Percentiles rank a stretch among this genome's conserved stretches.
phyloP scores from a whole-genome alignment of 2,797 vertebrate genomes.

The Threskiornis aethiopicus region DNA sequence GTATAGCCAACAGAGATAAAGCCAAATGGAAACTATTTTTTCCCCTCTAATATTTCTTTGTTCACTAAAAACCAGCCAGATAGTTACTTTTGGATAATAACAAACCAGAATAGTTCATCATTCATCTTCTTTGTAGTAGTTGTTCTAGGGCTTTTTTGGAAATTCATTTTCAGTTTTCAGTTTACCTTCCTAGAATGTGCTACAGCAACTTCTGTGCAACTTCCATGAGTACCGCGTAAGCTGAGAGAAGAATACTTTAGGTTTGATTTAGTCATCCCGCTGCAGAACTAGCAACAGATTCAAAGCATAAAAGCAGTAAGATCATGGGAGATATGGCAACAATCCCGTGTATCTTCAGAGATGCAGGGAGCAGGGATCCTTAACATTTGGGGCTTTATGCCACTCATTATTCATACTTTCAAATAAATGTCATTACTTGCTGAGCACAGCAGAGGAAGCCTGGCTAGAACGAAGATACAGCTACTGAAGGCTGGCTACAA shows the following conservation, averaged over 20 bases:
- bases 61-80: conserved; percentile 24
- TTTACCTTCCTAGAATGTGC: not conserved
- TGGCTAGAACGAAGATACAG: not conserved
- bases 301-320: not conserved
- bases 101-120: not conserved
- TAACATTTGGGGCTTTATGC: not conserved
- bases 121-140: conserved; percentile 27
- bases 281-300: not conserved
- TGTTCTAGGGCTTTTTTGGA: not conserved
- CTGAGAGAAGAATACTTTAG: not conserved
- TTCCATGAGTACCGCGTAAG: not conserved
- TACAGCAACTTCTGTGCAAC: not conserved
- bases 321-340: rapidly evolving
- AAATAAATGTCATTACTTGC: rapidly evolving
- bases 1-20: conserved; percentile 53
- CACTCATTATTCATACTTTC: rapidly evolving
- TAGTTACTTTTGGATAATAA: conserved; percentile 38
- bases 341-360: rapidly evolving
- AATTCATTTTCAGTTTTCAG: not conserved
- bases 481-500: rapidly evolving
- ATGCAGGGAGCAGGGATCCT: not conserved
- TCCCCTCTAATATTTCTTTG: conserved; percentile 54
- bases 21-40: conserved; percentile 59
- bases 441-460: not conserved
- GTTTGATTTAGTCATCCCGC: not conserved